A percentile compares a stretch with the other conserved stretches of the same genome.
phyloP scores from a whole-genome alignment of 1,140 invertebrate species.

The Lithobius niger region DNA sequence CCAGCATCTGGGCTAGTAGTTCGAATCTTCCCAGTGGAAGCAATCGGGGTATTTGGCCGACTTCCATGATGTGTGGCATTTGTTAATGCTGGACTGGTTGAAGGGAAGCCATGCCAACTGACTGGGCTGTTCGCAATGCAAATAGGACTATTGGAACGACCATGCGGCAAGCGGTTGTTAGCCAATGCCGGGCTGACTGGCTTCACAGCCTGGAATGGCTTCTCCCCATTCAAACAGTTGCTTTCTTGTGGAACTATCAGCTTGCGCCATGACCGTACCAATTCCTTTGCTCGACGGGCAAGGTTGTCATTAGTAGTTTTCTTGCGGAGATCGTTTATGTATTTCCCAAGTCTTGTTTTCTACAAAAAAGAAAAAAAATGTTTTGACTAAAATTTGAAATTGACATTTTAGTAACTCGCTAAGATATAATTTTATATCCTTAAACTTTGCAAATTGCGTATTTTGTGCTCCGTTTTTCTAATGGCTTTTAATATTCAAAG shows the following conservation, averaged over 20 bases:
- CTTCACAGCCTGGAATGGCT: constrained; percentile 12
- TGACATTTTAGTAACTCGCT: no score
- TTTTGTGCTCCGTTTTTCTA: no score
- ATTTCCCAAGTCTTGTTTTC: constrained; percentile 78
- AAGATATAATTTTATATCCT: no score
- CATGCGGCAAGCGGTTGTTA: neutral
- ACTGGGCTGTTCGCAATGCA: constrained; percentile 14
- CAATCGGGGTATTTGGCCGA: constrained; percentile 12
- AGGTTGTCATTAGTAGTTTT: constrained; percentile 65
- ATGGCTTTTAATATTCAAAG: no score
- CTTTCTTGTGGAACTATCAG: constrained; percentile 47
- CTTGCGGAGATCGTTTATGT: constrained; percentile 76
- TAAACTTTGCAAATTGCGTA: no score
- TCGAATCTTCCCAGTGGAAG: no score
- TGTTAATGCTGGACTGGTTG: constrained; percentile 17
- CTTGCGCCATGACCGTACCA: constrained; percentile 81
- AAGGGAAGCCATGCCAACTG: constrained; percentile 19
- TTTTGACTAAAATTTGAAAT: no score
- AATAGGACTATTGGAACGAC: constrained; percentile 16
- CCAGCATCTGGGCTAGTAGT: no score
- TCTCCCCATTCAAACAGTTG: constrained; percentile 18
- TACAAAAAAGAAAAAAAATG: constrained; percentile 33
- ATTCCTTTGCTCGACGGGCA: constrained; percentile 72
- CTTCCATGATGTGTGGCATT: constrained; percentile 13
- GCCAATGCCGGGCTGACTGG: constrained; percentile 13